Evolutionary conservation across 1,140 invertebrate species (phyloP), one percentile per base, ranked within the genome.

Genomic region (Potamilus streckersoni): DNA sequence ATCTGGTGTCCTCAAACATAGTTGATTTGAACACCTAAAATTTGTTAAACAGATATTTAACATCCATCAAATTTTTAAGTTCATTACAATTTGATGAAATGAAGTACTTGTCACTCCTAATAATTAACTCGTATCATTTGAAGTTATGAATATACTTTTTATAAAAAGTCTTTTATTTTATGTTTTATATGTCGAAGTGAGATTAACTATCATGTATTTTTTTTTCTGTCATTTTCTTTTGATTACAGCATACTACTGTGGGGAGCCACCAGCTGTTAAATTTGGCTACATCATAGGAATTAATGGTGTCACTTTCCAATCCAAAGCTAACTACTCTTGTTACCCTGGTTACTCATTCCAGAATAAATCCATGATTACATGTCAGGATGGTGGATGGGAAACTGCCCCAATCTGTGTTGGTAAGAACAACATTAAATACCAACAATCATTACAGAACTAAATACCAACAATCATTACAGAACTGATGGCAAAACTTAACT

Each of bases 181-280:
- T 49, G 11, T 11, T 49, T 49, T 49, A 49, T 1, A 49, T 49
- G 6, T 11, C 38, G 0, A 11, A 49, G 38, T 49, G 38, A 8
- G 38, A 11, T 49, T 49, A 49, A 6, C 38, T 49, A 11, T 49
- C 11, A 11, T 11, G 11, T 49, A 49, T 49, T 49, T 49, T 1
- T 49, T 49, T 49, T 49, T 49, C 38, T 49, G 38, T 49, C 38
- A 8, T n/a, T 3, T 58, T 69, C 16, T 69, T 12, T 61, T 12
- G 14, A n/a, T 20, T 57, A n/a, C 49, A 77, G 75, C 57, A 57
- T 66, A 64, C 12, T 77, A 77, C 58, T 77, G 75, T 69, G 75
- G 75, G 57, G 64, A 38, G 55, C 70, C 73, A 4, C 75, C 75
- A 27, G 38, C 38, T 38, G 69, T 72, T 31, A 19, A 16, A 23